phyloP scores from a whole-genome alignment of 2,113 vertebrate species.

The Chloropsis hardwickii region DNA sequence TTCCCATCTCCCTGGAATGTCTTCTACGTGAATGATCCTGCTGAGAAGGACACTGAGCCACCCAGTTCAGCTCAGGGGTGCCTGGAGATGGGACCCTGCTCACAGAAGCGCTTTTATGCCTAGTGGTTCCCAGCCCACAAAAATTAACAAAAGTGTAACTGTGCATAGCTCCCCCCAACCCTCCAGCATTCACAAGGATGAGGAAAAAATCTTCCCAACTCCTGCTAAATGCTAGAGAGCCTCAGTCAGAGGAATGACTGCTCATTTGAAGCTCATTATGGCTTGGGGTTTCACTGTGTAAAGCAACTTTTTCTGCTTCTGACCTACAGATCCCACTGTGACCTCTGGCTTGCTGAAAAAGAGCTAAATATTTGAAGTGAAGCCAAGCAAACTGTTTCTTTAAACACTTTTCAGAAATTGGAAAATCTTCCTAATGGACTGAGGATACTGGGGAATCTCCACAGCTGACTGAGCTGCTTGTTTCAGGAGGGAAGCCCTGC shows the following conservation, averaged over 20 bases:
- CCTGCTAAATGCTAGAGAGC: background rate
- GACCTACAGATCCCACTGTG: slow-evolving; percentile 33
- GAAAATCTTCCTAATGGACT: background rate
- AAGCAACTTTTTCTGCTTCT: slow-evolving; percentile 28
- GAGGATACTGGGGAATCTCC: background rate
- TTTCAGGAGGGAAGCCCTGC: slow-evolving; percentile 29
- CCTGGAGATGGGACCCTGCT: background rate
- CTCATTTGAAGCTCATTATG: background rate
- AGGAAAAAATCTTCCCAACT: background rate
- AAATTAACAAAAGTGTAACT: slow-evolving; percentile 50
- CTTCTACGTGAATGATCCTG: background rate
- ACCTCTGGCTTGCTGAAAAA: slow-evolving; percentile 56
- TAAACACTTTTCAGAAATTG: slow-evolving; percentile 50
- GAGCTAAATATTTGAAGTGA: slow-evolving; percentile 62
- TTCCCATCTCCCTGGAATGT: slow-evolving; percentile 41
- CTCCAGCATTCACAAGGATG: background rate
- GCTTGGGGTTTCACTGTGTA: slow-evolving; percentile 9
- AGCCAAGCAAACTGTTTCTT: slow-evolving; percentile 69
- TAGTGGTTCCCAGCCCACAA: background rate
- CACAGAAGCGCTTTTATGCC: slow-evolving; percentile 21
- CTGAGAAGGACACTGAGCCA: background rate
- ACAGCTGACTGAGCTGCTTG: background rate
- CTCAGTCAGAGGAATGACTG: background rate
- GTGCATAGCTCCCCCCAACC: background rate
- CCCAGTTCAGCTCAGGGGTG: background rate